Conservation (phyloP, 30 jellyfish, hydroid and myxozoan species). For the Turritopsis dohrnii region DNA sequence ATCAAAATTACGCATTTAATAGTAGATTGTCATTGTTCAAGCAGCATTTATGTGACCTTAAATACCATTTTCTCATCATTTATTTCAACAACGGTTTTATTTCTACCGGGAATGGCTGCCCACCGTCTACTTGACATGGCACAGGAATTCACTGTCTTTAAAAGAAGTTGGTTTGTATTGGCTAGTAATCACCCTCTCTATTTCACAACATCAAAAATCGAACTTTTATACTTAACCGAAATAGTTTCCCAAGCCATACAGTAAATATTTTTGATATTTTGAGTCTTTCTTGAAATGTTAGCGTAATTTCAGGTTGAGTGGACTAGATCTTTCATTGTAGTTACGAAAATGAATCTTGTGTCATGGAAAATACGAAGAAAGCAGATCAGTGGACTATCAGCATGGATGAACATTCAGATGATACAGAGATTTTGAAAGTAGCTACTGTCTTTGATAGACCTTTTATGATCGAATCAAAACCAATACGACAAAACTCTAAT, state of each 20-base stretch:
- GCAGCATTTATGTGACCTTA: background rate
- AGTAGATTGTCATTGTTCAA: background rate
- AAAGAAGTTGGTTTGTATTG: background rate
- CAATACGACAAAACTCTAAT: background rate
- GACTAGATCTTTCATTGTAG: background rate
- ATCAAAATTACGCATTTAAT: background rate
- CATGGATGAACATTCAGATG: background rate
- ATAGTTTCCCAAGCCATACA: background rate
- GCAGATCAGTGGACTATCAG: background rate
- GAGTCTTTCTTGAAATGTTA: background rate
- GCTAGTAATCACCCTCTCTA: background rate
- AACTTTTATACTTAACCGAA: background rate
- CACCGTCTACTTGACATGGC: background rate
- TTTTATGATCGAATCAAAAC: background rate
- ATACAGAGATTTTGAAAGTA: background rate
- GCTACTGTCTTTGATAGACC: background rate
- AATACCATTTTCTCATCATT: background rate
- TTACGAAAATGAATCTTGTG: background rate
- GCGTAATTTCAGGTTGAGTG: too few species aligned
- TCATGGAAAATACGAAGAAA: background rate
- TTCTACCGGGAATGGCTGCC: background rate
- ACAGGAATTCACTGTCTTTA: background rate
- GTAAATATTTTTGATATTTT: background rate
- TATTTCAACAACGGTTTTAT: background rate
- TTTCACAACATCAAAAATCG: background rate